A percentile compares a stretch with the other conserved stretches of the same genome.
These are phyloP conservation scores for Sander lucioperca DNA, from an alignment of 2,113 vertebrate genomes.

Conservation along the genomic window DNA sequence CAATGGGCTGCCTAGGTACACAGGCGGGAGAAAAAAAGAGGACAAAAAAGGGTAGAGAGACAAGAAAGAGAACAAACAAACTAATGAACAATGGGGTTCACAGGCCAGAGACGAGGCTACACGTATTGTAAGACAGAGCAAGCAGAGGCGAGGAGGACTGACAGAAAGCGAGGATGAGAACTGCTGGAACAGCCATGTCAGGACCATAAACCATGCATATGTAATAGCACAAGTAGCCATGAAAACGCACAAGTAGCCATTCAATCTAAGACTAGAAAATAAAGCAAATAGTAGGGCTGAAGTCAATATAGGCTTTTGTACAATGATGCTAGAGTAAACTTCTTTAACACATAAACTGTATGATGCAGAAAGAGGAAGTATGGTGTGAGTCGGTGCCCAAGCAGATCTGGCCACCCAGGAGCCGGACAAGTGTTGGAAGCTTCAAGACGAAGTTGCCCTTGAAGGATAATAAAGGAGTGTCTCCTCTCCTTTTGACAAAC, in stretches of 20 bases:
- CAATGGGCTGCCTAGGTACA: constrained; percentile 96
- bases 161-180: constrained; percentile 21
- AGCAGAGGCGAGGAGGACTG: constrained; percentile 45
- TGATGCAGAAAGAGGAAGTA: neutral
- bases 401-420: constrained; percentile 23
- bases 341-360: neutral
- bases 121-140: constrained; percentile 74
- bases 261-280: neutral
- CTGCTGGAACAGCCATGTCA: constrained; percentile 36
- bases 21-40: constrained; percentile 83
- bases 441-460: constrained; percentile 6
- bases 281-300: neutral
- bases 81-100: constrained; percentile 90
- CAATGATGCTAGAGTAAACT: neutral
- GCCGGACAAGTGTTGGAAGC: constrained; percentile 14
- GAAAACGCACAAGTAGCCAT: neutral
- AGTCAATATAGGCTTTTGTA: neutral
- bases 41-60: constrained; percentile 79
- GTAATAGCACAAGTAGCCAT: constrained; percentile 8
- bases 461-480: neutral
- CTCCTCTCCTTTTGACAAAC: neutral
- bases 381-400: neutral
- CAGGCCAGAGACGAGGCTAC: constrained; percentile 75
- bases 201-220: constrained; percentile 35
- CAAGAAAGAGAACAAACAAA: constrained; percentile 89